Evolutionary conservation across 2,888 invertebrate species (phyloP).

Genomic region (Cremastinae sp.): DNA sequence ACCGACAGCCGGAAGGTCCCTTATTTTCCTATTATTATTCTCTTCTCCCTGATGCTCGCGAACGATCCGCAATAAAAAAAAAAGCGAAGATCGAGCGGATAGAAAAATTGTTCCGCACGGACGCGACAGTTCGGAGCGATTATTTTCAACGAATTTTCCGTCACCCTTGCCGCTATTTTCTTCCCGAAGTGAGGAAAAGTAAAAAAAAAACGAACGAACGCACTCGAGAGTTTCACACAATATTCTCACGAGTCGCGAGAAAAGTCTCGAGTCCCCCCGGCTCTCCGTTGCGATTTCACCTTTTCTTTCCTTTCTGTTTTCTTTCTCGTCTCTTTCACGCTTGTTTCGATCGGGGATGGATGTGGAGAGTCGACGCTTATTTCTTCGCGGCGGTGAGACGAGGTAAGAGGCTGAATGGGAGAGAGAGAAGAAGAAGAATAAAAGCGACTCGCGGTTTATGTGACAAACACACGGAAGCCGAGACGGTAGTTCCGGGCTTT

Average conservation of each 20-base stretch:
- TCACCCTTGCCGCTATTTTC: too few relatives aligned
- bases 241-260: not conserved
- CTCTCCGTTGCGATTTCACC: not conserved
- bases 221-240: too few relatives aligned
- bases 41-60: too few relatives aligned
- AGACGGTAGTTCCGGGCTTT: slow-evolving; percentile 56
- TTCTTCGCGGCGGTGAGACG: slow-evolving; percentile 6
- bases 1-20: not conserved
- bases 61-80: too few relatives aligned
- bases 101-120: too few relatives aligned
- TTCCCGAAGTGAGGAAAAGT: too few relatives aligned
- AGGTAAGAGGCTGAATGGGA: not conserved
- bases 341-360: slow-evolving; percentile 2
- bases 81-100: too few relatives aligned
- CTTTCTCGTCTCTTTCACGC: slow-evolving; percentile 4
- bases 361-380: slow-evolving; percentile 2
- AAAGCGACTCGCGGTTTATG: not conserved
- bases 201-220: too few relatives aligned
- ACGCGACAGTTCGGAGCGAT: too few relatives aligned
- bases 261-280: not conserved
- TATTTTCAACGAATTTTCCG: too few relatives aligned
- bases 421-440: not conserved
- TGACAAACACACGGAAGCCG: slow-evolving; percentile 39
- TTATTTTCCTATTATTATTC: too few relatives aligned
- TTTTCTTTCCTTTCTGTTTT: not conserved